Evolutionary conservation across 2,113 vertebrate genomes (phyloP).

Genomic region (Columba livia): DNA sequence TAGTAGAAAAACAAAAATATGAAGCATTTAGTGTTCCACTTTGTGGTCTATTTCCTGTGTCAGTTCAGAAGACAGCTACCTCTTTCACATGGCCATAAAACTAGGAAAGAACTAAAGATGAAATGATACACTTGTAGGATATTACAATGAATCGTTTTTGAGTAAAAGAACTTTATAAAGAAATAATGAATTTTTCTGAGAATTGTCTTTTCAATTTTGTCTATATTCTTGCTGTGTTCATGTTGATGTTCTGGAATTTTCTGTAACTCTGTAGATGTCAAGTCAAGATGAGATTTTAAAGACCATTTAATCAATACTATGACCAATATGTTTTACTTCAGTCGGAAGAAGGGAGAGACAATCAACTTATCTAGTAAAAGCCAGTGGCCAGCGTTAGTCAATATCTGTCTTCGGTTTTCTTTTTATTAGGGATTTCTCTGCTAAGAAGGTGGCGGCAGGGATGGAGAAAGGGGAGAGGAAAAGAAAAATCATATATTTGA

Average conservation of each 20-base stretch:
- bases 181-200: neutral
- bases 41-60: neutral
- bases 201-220: neutral
- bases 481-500: neutral
- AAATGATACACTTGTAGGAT: neutral
- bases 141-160: neutral
- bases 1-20: neutral
- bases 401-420: neutral
- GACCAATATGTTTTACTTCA: neutral
- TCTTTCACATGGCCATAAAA: neutral
- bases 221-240: neutral
- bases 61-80: neutral
- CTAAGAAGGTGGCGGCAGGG: no score
- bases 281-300: neutral
- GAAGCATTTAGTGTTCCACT: neutral
- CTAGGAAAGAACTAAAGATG: neutral
- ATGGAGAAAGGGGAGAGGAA: fast-evolving
- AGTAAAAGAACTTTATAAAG: neutral
- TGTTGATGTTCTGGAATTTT: neutral
- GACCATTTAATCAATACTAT: neutral
- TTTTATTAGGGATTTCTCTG: neutral
- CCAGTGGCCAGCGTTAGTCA: neutral
- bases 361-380: neutral
- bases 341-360: neutral
- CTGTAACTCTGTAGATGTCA: neutral